Percentiles rank a stretch among this genome's conserved stretches.
These are phyloP conservation scores for Drosophila rellima DNA, from an alignment of 2,888 invertebrate genomes.

Conservation along the genomic window DNA sequence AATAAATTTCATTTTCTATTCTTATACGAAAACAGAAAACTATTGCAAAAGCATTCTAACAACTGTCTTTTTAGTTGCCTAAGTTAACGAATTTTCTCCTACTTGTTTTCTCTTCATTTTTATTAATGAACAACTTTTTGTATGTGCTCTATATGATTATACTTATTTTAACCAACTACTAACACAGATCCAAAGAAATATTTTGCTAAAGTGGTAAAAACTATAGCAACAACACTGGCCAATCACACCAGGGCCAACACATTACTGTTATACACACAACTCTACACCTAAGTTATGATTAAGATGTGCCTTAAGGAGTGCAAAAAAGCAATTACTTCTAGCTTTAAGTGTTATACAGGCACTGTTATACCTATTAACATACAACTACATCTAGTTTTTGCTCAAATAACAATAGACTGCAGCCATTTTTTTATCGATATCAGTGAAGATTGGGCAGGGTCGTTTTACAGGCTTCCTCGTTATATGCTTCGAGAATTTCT, in stretches of 20 bases:
- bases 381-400: slow-evolving; percentile 15
- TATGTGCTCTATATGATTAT: slow-evolving; percentile 60
- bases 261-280: slow-evolving; percentile 44
- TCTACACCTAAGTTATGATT: slow-evolving; percentile 51
- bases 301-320: slow-evolving; percentile 28
- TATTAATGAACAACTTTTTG: slow-evolving; percentile 50
- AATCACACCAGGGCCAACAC: slow-evolving; percentile 24
- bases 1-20: slow-evolving; percentile 32
- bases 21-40: slow-evolving; percentile 5
- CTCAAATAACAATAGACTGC: slow-evolving; percentile 3
- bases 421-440: slow-evolving; percentile 9
- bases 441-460: slow-evolving; percentile 31
- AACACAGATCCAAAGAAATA: slow-evolving; percentile 58
- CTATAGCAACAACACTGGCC: slow-evolving; percentile 24
- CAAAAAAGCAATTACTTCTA: slow-evolving; percentile 21
- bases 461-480: slow-evolving; percentile 63
- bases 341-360: slow-evolving; percentile 43
- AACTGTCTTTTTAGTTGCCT: slow-evolving; percentile 60
- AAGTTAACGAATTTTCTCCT: slow-evolving; percentile 37
- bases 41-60: slow-evolving; percentile 41
- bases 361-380: slow-evolving; percentile 20
- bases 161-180: slow-evolving; percentile 68
- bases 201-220: slow-evolving; percentile 36
- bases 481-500: slow-evolving; percentile 85
- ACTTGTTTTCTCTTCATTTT: slow-evolving; percentile 41